Conservation (phyloP, 1,140 invertebrate genomes). For the Anthonomus grandis region DNA sequence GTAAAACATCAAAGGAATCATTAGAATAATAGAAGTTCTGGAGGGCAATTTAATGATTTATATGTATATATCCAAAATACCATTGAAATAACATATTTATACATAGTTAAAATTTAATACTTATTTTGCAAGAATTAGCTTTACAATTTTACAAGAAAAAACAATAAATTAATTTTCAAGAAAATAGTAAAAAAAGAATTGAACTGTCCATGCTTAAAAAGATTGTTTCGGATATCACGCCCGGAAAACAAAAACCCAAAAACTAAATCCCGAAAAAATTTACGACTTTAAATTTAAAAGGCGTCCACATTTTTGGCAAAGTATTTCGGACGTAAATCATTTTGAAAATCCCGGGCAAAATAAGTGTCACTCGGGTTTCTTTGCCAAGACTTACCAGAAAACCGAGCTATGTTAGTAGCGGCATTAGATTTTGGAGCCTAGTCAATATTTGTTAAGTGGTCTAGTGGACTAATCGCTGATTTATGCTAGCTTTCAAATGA, state of each 20-base stretch:
- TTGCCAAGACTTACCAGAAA: constrained; percentile 6
- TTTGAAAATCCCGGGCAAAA: constrained; percentile 7
- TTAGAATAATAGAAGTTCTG: too few relatives aligned
- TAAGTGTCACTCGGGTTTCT: not conserved
- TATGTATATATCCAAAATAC: too few relatives aligned
- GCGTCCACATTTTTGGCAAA: constrained; percentile 1
- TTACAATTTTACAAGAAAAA: not conserved
- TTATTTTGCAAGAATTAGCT: too few relatives aligned
- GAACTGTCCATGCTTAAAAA: not conserved
- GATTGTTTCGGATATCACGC: not conserved
- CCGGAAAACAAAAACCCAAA: not conserved
- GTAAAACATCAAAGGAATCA: too few relatives aligned
- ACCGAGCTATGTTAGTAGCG: not conserved
- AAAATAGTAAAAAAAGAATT: too few relatives aligned
- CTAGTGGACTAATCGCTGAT: constrained; percentile 5
- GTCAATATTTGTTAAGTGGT: constrained; percentile 6
- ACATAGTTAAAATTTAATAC: too few relatives aligned
- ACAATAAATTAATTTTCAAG: too few relatives aligned
- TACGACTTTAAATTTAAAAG: constrained; percentile 1
- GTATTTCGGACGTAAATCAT: constrained; percentile 7
- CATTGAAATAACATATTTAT: too few relatives aligned
- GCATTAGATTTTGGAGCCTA: not conserved
- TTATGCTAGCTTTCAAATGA: not conserved
- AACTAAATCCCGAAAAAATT: not conserved
- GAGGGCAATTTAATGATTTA: too few relatives aligned